phyloP scores from a whole-genome alignment of 2,888 invertebrate genomes.

The Plagodis pulveraria region DNA sequence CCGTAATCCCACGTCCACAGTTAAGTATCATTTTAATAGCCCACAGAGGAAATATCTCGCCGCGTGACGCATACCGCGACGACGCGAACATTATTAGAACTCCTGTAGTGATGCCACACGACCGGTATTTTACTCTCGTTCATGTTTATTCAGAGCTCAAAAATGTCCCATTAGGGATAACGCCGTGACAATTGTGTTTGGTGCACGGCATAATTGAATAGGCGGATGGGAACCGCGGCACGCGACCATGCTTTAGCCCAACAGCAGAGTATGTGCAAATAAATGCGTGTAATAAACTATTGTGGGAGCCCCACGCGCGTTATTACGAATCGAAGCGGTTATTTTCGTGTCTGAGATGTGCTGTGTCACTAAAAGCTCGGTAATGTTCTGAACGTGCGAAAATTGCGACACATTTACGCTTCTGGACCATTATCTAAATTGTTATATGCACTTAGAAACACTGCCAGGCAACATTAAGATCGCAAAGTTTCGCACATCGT shows the following conservation, averaged over 20 bases:
- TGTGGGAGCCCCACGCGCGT: conserved; percentile 60
- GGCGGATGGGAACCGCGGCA: conserved; percentile 74
- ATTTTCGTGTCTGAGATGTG: conserved; percentile 49
- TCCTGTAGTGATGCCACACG: conserved; percentile 79
- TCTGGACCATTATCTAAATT: conserved; percentile 72
- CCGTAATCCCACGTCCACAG: conserved; percentile 52
- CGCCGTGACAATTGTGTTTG: conserved; percentile 74
- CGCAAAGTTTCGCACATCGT: conserved; percentile 54
- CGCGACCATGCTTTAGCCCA: conserved; percentile 63
- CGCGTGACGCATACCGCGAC: conserved; percentile 56
- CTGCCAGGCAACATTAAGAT: conserved; percentile 52
- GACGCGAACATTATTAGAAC: conserved; percentile 67
- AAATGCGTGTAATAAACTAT: conserved; percentile 72
- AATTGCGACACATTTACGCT: conserved; percentile 60
- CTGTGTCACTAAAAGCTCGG: conserved; percentile 56
- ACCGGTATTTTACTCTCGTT: conserved; percentile 67
- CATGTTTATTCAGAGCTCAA: conserved; percentile 73
- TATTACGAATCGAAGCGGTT: conserved; percentile 63
- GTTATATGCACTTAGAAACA: conserved; percentile 70
- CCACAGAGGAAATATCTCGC: conserved; percentile 56
- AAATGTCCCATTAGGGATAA: conserved; percentile 76
- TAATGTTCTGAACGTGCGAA: conserved; percentile 59
- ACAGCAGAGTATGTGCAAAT: conserved; percentile 67
- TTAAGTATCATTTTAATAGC: conserved; percentile 64
- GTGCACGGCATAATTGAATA: conserved; percentile 76